Evolutionary conservation across 2,888 invertebrate species (phyloP), one percentile per base, ranked within the genome.

Genomic region (Diabrotica balteata): DNA sequence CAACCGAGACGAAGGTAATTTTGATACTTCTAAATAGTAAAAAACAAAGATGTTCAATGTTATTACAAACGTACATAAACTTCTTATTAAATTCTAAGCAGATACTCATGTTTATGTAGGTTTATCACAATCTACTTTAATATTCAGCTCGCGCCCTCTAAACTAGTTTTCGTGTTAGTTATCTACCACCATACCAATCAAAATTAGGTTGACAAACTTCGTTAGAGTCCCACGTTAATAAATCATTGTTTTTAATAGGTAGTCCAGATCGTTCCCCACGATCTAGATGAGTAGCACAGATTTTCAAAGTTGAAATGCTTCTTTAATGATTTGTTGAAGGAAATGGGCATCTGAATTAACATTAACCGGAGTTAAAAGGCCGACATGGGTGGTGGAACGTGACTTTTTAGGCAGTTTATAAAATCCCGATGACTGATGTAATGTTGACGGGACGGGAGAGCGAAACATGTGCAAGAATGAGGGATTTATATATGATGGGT

Each of bases 341-440:
- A 61, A 63, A 66, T 54, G 66, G 64, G 61, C 68, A 70, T 66
- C 68, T 68, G 70, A 62, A 70, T 60, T 67, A 70, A 61, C 69
- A 62, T 68, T 58, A 59, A 57, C 55, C 10, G 52, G 53, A 59
- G 58, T 63, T 70, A 68, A 72, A 68, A 67, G 63, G 60, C 52
- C 65, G 54, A 68, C 70, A 68, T 67, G 72, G 70, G 72, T 70
- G 68, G 70, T 65, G 66, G 65, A 67, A 70, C 72, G 70, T 72
- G 72, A 72, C 72, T 70, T 72, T 70, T 67, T 58, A 66, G 65
- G 63, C 58, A 46, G 9, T 67, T 67, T 59, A 59, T 57, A 32
- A 60, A 62, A 53, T 43, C 54, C 44, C 62, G 68, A 62, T 59
- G 61, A 47, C 58, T 63, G 64, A 64, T 61, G 58, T 63, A 17